Evolutionary conservation across 2,888 invertebrate species (phyloP).

Genomic region (Epinotia bilunana): DNA sequence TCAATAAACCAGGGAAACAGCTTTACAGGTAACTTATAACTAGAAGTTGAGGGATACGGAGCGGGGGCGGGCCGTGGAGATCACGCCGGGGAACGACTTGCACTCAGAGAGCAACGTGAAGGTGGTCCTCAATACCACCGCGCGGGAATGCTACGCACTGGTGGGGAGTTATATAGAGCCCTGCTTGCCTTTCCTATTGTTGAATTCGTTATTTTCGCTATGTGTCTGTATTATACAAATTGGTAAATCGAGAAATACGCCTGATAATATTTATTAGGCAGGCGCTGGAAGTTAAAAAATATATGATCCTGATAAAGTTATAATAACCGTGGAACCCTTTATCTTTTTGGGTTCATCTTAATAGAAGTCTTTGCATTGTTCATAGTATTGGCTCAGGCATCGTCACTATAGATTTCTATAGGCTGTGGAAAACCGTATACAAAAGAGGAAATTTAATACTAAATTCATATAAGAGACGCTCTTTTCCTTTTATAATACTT

Average conservation of each 20-base stretch:
- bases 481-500: too few species aligned
- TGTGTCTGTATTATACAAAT: too few species aligned
- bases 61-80: too few species aligned
- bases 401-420: neutral
- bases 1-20: constrained; percentile 58
- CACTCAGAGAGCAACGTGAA: constrained; percentile 86
- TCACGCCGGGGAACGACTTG: constrained; percentile 59
- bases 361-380: constrained; percentile 20
- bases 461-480: too few species aligned
- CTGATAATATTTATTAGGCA: neutral
- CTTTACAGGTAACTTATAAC: constrained; percentile 58
- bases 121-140: constrained; percentile 85
- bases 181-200: too few species aligned
- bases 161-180: constrained; percentile 48
- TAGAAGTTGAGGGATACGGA: too few species aligned
- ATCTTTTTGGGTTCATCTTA: neutral
- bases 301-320: constrained; percentile 17
- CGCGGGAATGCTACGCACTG: constrained; percentile 87
- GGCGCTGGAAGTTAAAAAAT: neutral
- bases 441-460: neutral
- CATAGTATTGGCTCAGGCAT: neutral
- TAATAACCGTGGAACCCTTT: constrained; percentile 26
- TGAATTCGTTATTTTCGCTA: too few species aligned
- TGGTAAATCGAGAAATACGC: too few species aligned
- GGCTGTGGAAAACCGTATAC: neutral